These are phyloP conservation scores for Lucilia sericata DNA, from an alignment of 1,140 invertebrate species.

Conservation along the genomic window DNA sequence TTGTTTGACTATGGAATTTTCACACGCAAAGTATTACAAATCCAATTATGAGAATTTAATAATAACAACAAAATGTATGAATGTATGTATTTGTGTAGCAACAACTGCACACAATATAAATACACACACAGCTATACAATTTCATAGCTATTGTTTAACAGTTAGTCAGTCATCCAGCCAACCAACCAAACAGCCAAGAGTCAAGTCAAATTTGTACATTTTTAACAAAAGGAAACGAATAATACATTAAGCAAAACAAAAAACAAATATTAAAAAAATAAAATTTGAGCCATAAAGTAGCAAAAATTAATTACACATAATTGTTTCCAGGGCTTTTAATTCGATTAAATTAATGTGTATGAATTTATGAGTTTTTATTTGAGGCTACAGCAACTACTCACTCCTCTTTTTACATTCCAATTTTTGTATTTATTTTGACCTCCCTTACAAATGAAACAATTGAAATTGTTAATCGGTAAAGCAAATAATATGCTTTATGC, in stretches of 20 bases:
- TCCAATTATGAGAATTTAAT: conserved; percentile 44
- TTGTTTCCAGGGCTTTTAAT: conserved; percentile 40
- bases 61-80: conserved; percentile 28
- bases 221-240: conserved; percentile 20
- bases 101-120: neutral
- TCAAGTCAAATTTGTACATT: conserved; percentile 15
- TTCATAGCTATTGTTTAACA: conserved; percentile 1
- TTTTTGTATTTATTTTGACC: neutral
- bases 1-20: conserved; percentile 37
- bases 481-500: too few species aligned
- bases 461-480: too few species aligned
- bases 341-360: conserved; percentile 36
- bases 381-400: neutral
- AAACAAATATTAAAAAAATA: neutral
- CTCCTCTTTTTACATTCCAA: neutral
- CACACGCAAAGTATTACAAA: conserved; percentile 42
- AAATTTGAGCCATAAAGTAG: conserved; percentile 41
- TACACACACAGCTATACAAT: neutral
- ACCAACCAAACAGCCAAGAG: neutral
- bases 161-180: neutral
- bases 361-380: conserved; percentile 12
- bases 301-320: conserved; percentile 40
- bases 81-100: too few species aligned
- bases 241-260: conserved; percentile 9
- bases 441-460: too few species aligned